These are phyloP conservation scores for Agonopterix heracliana DNA, from an alignment of 2,888 invertebrate species.

Conservation along the genomic window DNA sequence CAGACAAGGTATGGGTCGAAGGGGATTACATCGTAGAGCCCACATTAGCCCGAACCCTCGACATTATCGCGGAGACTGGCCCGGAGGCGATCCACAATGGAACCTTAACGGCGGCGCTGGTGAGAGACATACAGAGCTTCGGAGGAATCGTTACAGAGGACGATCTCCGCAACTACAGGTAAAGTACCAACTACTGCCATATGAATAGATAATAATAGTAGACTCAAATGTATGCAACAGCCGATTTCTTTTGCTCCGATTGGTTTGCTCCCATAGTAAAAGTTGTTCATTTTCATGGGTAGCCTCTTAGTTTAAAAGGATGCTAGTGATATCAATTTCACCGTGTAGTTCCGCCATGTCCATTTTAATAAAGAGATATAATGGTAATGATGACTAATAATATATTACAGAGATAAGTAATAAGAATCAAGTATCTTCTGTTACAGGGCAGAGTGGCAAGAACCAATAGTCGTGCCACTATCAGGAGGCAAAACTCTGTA, in stretches of 20 bases:
- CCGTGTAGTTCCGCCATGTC: too few relatives aligned
- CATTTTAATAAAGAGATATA: too few relatives aligned
- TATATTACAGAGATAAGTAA: too few relatives aligned
- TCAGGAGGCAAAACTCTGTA: conserved; percentile 80
- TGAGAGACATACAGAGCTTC: conserved; percentile 79
- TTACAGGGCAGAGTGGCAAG: conserved; percentile 79
- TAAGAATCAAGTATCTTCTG: too few relatives aligned
- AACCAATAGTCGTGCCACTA: conserved; percentile 76
- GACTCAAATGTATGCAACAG: too few relatives aligned
- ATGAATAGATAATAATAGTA: too few relatives aligned
- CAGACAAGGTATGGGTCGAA: conserved; percentile 75
- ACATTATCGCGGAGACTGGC: conserved; percentile 80
- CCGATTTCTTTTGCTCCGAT: too few relatives aligned
- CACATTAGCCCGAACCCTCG: conserved; percentile 81
- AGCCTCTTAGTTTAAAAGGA: too few relatives aligned
- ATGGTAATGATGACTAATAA: too few relatives aligned
- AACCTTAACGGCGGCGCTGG: conserved; percentile 78
- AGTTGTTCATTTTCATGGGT: too few relatives aligned
- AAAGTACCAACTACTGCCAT: not conserved
- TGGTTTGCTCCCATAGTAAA: too few relatives aligned
- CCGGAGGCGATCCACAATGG: conserved; percentile 86
- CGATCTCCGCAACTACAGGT: conserved; percentile 86
- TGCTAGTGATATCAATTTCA: too few relatives aligned
- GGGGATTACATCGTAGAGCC: conserved; percentile 81
- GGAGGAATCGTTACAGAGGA: conserved; percentile 87